Evolutionary conservation across 2,797 vertebrate genomes (phyloP), one percentile per base, ranked within the genome.

Genomic region (Tachyglossus aculeatus): DNA sequence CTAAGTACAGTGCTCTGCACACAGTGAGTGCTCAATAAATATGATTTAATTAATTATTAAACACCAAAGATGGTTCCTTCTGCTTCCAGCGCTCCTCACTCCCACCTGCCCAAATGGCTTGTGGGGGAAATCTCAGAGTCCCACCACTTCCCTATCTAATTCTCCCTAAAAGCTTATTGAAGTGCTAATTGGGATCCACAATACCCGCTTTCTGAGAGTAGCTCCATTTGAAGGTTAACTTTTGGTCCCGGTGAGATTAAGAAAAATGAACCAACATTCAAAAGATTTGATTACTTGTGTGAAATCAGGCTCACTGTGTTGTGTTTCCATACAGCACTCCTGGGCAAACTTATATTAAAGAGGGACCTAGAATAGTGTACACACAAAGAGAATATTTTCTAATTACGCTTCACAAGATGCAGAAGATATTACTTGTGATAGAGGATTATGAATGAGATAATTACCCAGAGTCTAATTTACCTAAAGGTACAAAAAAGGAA

Each of bases 111-210:
- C n/a, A n/a, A 73, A 54, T 38, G 54, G 78, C 91, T 91, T 92
- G 80, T 74, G 84, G 85, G 82, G 91, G 86, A 89, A 88, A 86
- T 58, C 75, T 77, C 78, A 82, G 83, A 45, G 87, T 83, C 76
- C 88, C 58, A 24, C 80, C 80, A 87, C 82, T 94, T 92, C 87
- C 92, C 83, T 92, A 94, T 91, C 89, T 87, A 91, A 92, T 94
- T 92, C 88, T 37, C 92, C 91, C 79, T 87, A 88, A 86, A 90
- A 86, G 90, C 84, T 91, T 85, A 89, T 85, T 87, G 89, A 89
- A 93, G 92, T 92, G 92, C 88, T 95, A 95, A 95, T 91, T 94
- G 84, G 90, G 88, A 91, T 91, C 85, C 89, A 84, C 86, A 88
- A 88, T 63, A 69, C 81, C 89, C 90, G 90, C 83, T 89, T 94